Evolutionary conservation across 2,888 invertebrate genomes (phyloP), one percentile per base, ranked within the genome.

Genomic region (Netelia melanura): DNA sequence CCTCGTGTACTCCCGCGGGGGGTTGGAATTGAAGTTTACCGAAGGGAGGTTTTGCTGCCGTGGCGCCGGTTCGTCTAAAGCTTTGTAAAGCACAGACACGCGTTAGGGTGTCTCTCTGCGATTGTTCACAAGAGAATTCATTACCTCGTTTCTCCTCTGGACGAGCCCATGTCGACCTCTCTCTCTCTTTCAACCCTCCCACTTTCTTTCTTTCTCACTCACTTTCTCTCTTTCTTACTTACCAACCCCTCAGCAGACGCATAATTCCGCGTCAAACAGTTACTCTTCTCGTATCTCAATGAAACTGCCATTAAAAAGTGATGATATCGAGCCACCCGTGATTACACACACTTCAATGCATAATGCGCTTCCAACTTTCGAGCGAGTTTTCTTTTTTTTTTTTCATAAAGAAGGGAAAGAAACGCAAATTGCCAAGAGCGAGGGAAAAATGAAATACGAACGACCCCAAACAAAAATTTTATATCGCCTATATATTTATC

Each of bases 261-360:
- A 64, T 76, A 76, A 76, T 76, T 56, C 54, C 10, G n/a, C 70
- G 83, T 23, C 65, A 80, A 84, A 83, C 38, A 67, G 44, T 17
- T 62, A 30, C 30, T 61, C 21, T 48, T 30, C 72, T 84, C 68
- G 68, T 84, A 68, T 81, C 76, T 84, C 76, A 84, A 84, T 84
- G 76, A 84, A 84, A 81, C 72, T 80, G 58, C 81, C 81, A 84
- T 84, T 77, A 70, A 81, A 84, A 72, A 72, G 48, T 79, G 43
- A 79, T 71, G 54, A 23, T 58, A 25, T 58, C 62, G 62, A 14
- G 25, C 74, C 23, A 17, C 48, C n/a, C 61, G 8, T 9, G 75
- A 52, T 25, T 23, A 23, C 62, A 54, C 61, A 56, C 44, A 64
- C 48, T n/a, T 38, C 6, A 14, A 48, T 9, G 48, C 10, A n/a